Conservation (phyloP, 2,113 vertebrate species). For the Callorhinus ursinus region DNA sequence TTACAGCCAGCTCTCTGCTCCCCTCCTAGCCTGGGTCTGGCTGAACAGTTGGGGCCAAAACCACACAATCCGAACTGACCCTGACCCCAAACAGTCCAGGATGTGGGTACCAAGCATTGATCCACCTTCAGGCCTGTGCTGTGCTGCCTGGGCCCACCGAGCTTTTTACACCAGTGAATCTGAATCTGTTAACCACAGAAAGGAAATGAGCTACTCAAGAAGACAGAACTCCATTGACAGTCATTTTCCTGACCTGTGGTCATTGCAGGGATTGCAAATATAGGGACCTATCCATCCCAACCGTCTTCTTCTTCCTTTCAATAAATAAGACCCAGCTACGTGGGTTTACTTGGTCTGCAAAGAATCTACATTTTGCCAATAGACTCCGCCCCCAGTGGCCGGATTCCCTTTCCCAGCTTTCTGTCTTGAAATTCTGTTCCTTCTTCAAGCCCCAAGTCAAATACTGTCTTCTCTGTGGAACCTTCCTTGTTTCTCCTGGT, state of each 20-base stretch:
- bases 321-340: not conserved
- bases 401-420: not conserved
- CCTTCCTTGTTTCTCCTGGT: not conserved
- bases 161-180: not conserved
- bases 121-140: not conserved
- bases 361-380: not conserved
- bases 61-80: not conserved
- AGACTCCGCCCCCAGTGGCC: not conserved
- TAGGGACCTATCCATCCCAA: not conserved
- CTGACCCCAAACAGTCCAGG: not conserved
- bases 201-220: not conserved
- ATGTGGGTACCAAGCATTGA: not conserved
- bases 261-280: not conserved
- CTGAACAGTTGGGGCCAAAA: not conserved
- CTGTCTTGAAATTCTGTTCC: conserved; percentile 13
- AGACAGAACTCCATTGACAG: not conserved
- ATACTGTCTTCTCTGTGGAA: not conserved
- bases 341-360: not conserved
- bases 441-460: not conserved
- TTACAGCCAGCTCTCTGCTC: not conserved
- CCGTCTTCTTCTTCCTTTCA: not conserved
- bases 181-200: not conserved
- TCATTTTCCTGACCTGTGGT: not conserved
- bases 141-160: not conserved
- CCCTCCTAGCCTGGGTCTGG: not conserved